A percentile compares a stretch with the other conserved stretches of the same genome.
Conservation (phyloP, 2,113 vertebrate genomes). For the Melanotaenia duboulayi region DNA sequence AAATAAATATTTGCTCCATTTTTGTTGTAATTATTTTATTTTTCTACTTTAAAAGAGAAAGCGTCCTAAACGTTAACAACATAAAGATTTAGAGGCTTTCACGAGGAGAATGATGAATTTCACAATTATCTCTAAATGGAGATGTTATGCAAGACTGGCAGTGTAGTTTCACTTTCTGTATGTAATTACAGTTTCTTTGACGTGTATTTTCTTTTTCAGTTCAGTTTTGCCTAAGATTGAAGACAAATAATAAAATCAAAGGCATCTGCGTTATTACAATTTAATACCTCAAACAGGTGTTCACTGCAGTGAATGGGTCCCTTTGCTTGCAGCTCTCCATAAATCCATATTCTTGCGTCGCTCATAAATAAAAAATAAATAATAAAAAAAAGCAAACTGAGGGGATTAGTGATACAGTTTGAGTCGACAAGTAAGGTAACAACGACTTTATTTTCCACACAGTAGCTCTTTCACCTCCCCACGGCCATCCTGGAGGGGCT, state of each 20-base stretch:
- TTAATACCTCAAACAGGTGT: slow-evolving; percentile 12
- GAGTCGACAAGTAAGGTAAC: slow-evolving; percentile 59
- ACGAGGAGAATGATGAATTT: neutral
- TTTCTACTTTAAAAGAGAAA: neutral
- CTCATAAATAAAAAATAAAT: too few relatives aligned
- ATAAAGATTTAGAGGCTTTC: too few relatives aligned
- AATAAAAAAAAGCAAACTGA: slow-evolving; percentile 36
- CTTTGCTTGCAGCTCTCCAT: neutral
- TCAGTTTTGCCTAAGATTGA: neutral
- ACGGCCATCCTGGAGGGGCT: slow-evolving; percentile 47
- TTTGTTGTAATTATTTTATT: too few relatives aligned
- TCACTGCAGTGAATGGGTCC: slow-evolving; percentile 1
- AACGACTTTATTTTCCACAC: slow-evolving; percentile 61
- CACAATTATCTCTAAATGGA: neutral
- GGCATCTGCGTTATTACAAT: too few relatives aligned
- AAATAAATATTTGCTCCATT: too few relatives aligned
- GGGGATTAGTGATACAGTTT: slow-evolving; percentile 44
- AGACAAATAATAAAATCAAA: too few relatives aligned
- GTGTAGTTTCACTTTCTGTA: slow-evolving; percentile 61
- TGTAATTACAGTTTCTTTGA: neutral
- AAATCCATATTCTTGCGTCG: slow-evolving; percentile 45
- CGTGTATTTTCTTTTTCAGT: neutral
- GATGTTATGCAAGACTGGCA: neutral
- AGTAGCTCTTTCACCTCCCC: slow-evolving; percentile 43
- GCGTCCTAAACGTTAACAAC: too few relatives aligned